Base-by-base conservation (phyloP, 2,888 invertebrate species). In the Automeris io region DNA sequence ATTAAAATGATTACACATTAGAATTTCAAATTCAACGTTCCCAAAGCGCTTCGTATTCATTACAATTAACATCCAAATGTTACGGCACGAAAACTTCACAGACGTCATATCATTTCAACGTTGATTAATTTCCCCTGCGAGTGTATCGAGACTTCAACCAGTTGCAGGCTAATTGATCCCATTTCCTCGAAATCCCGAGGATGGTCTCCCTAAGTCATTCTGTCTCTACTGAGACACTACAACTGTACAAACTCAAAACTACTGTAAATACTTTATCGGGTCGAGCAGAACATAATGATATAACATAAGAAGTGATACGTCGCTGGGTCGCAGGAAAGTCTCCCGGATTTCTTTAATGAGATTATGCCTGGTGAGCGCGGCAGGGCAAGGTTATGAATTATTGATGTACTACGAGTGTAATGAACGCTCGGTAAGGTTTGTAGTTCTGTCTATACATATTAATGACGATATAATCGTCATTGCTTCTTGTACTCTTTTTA, bases 131-230 rank as follows among this genome's bases (percentile, higher is more conserved):
- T 63, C 62, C 62, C 63, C 39, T 34, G 62, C 43, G 38, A 46
- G 46, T 45, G 34, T 46, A 53, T 49, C 45, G 42, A 43, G 50
- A 43, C 56, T 49, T 58, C 56, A 50, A 46, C 54, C 55, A 57
- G 51, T 61, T 64, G 54, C 44, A 45, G 48, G 57, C 62, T 67
- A 72, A 72, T 70, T 66, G 70, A 68, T 66, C 64, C 62, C 61
- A 68, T 67, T 68, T 61, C 62, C 60, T 51, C 47, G 42, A 43
- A 42, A 57, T 61, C 61, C 68, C 47, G 39, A 49, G 56, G 63
- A 51, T 55, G 8, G 25, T 25, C 12, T n/a, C 25, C 7, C 25
- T 7, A 7, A 18, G 9, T 24, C n/a, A 13, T 33, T 22, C 6
- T 29, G 22, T 31, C 16, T 31, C 1, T 16, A 25, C 13, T 13